These are phyloP conservation scores for Hyla sarda DNA, from an alignment of 2,113 vertebrate genomes.

Conservation along the genomic window DNA sequence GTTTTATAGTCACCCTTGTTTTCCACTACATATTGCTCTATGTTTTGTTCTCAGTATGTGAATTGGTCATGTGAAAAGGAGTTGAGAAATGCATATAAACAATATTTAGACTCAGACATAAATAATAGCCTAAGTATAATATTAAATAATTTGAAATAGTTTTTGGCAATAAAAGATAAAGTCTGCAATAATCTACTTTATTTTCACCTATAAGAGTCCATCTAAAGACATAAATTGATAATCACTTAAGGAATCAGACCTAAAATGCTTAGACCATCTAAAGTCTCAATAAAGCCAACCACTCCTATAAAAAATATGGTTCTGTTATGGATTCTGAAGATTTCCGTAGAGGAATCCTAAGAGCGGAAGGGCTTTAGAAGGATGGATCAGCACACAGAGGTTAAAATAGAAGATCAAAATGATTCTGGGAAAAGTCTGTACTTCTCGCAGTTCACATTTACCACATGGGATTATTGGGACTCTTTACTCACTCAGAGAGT, in stretches of 20 bases:
- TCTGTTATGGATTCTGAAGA: background rate
- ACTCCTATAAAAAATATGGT: background rate
- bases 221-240: background rate
- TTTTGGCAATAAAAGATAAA: too few species aligned
- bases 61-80: too few species aligned
- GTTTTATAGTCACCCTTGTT: too few species aligned
- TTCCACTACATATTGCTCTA: too few species aligned
- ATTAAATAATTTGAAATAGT: too few species aligned
- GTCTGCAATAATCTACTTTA: too few species aligned
- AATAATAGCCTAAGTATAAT: too few species aligned
- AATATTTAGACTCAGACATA: too few species aligned
- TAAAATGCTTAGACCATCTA: background rate
- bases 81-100: too few species aligned
- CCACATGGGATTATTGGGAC: constrained; percentile 21
- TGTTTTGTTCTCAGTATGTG: too few species aligned
- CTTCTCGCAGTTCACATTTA: constrained; percentile 1
- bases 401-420: background rate
- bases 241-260: background rate
- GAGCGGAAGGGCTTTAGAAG: background rate
- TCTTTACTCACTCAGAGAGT: background rate
- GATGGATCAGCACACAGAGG: background rate
- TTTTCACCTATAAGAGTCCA: too few species aligned
- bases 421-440: background rate
- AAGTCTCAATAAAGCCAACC: background rate
- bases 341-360: background rate